A percentile compares a stretch with the other conserved stretches of the same genome.
Evolutionary conservation across 1,140 invertebrate species (phyloP).

Genomic region (Pararge aegeria): DNA sequence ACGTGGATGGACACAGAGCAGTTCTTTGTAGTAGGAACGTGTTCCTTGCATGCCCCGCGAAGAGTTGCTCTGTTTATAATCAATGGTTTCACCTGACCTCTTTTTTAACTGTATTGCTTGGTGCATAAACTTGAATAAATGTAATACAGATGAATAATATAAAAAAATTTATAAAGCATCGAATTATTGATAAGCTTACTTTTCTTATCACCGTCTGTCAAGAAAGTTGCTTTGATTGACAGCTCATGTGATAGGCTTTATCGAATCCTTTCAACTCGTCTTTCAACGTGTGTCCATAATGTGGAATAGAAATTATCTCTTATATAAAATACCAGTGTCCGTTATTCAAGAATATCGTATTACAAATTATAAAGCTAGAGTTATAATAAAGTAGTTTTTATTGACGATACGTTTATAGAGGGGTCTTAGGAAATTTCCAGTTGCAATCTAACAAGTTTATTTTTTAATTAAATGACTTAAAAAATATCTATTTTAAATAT

Average conservation of each 20-base stretch:
- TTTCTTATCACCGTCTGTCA: constrained; percentile 2
- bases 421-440: not conserved
- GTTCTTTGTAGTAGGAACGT: no score
- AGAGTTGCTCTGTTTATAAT: no score
- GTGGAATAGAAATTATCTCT: not conserved
- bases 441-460: not conserved
- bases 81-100: no score
- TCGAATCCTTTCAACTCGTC: constrained; percentile 5
- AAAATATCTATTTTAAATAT: no score
- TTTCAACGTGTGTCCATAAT: constrained; percentile 3
- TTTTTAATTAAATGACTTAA: no score
- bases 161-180: no score
- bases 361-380: not conserved
- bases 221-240: constrained; percentile 1
- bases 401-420: not conserved
- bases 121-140: no score
- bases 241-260: not conserved
- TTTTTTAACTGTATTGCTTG: no score
- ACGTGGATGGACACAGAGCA: no score
- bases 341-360: not conserved
- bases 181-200: no score
- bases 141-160: no score
- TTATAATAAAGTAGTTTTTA: not conserved
- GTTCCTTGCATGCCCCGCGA: no score
- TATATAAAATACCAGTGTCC: not conserved